Percentiles rank a stretch among this genome's conserved stretches.
Evolutionary conservation across 2,888 invertebrate species (phyloP).

Genomic region (Crocallis elinguaria): DNA sequence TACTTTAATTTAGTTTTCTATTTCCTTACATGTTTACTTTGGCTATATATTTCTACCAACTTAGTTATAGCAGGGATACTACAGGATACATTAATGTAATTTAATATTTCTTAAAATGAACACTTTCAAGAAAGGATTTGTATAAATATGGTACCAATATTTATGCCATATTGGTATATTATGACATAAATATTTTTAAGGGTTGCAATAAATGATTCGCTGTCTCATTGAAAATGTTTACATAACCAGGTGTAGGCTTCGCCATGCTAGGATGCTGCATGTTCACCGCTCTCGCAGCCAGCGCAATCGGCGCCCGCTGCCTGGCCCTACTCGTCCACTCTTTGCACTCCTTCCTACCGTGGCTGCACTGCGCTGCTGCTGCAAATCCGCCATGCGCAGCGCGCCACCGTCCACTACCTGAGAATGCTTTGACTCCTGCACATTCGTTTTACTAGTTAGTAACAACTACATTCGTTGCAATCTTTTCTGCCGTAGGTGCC

Average conservation of each 20-base stretch:
- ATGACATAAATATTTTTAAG: too few species aligned
- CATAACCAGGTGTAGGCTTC: conserved; percentile 68
- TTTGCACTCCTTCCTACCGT: conserved; percentile 72
- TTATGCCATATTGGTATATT: too few species aligned
- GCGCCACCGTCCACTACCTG: conserved; percentile 64
- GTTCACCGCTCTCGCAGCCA: conserved; percentile 62
- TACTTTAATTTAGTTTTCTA: too few species aligned
- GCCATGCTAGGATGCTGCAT: conserved; percentile 65
- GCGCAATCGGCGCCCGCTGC: conserved; percentile 68
- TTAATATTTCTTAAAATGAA: too few species aligned
- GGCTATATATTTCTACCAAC: too few species aligned
- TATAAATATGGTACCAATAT: too few species aligned
- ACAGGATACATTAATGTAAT: too few species aligned
- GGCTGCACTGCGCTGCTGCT: conserved; percentile 75
- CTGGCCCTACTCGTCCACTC: conserved; percentile 71
- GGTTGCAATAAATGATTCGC: background rate
- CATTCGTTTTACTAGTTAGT: conserved; percentile 77
- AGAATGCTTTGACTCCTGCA: conserved; percentile 66
- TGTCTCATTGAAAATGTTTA: too few species aligned
- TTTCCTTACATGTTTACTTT: too few species aligned
- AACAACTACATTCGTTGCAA: background rate
- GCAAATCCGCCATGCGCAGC: conserved; percentile 71
- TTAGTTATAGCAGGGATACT: too few species aligned
- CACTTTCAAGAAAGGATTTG: too few species aligned
- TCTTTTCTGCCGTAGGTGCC: background rate